Evolutionary conservation across 92 coral and sea anemone genomes (phyloP), one percentile per base, ranked within the genome.

Genomic region (Pocillopora grandis): DNA sequence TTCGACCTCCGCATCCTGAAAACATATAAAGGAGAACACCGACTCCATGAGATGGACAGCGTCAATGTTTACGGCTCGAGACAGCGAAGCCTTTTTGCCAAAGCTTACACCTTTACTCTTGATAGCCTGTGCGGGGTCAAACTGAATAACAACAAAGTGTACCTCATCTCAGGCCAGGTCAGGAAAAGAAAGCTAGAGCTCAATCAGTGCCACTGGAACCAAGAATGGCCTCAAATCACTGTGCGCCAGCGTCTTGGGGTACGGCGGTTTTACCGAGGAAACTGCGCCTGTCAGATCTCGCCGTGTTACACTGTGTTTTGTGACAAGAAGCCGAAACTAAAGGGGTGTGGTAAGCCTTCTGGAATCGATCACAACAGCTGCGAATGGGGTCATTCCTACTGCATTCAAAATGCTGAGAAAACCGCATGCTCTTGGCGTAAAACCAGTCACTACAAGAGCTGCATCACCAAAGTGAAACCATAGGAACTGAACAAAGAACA

Each of bases 211-310:
- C 85, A 85, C 71, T 96, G 98, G 98, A 76, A 86, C 58, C 78
- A 72, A 66, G 83, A 59, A 14, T 96, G 98, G 98, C 71, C 88
- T 2, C 55, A 66, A 19, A 70, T 96, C 31, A 85, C 95, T 13
- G 66, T 76, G 5, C 88, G 92, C 9, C 93, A 96, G 83, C 90
- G 93, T 33, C 73, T 70, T 19, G 97, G 93, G 12, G 65, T 96
- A 17, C 92, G 82, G 59, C 86, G 94, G 70, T 90, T 89, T 18
- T 96, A 90, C 58, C 90, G 91, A 52, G 75, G 68, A 10, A 92
- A 93, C 84, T 96, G 98, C 87, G 91, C 78, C 48, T 96, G 98
- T 55, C 84, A 77, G 36, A 84, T 92, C 78, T 85, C 87, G 5
- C 81, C 91, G 16, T 92, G 95, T 67, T 91, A 68, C 58, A 48